Evolutionary conservation across 2,797 vertebrate species (phyloP).

Genomic region (Parotocinclus haroldoi): DNA sequence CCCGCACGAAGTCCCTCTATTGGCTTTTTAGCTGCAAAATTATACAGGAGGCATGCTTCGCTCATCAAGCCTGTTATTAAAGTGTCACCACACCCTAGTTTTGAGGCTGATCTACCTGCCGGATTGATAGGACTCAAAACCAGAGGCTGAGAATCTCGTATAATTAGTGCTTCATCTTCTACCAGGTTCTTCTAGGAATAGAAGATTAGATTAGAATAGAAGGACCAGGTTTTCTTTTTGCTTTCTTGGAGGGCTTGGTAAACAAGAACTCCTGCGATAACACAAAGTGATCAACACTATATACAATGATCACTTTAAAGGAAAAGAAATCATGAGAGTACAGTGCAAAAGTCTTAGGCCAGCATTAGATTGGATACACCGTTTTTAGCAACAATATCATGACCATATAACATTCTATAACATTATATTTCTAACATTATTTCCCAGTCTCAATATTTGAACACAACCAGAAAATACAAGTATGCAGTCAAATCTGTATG

Average conservation of each 20-base stretch:
- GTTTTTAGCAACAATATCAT: too few species aligned
- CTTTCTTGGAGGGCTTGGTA: not conserved
- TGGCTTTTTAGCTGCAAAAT: not conserved
- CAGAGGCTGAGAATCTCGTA: not conserved
- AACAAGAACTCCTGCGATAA: conserved; percentile 2
- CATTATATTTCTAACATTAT: too few species aligned
- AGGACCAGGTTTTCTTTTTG: not conserved
- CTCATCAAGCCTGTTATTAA: not conserved
- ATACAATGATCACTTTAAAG: not conserved
- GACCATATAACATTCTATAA: too few species aligned
- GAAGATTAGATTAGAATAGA: too few species aligned
- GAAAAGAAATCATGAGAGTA: not conserved
- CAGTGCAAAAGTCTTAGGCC: too few species aligned
- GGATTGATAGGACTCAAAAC: not conserved
- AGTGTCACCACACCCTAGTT: conserved; percentile 10
- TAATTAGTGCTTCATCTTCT: not conserved
- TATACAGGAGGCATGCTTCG: not conserved
- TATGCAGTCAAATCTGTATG: too few species aligned
- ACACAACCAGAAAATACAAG: too few species aligned
- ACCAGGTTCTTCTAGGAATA: too few species aligned
- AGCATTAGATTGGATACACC: too few species aligned
- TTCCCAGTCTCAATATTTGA: too few species aligned
- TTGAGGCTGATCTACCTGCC: conserved; percentile 24
- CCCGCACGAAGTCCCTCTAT: not conserved
- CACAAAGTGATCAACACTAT: not conserved